A percentile compares a stretch with the other conserved stretches of the same genome.
phyloP scores from a whole-genome alignment of 2,888 invertebrate genomes.

The Paralinhomoeus sp. region DNA sequence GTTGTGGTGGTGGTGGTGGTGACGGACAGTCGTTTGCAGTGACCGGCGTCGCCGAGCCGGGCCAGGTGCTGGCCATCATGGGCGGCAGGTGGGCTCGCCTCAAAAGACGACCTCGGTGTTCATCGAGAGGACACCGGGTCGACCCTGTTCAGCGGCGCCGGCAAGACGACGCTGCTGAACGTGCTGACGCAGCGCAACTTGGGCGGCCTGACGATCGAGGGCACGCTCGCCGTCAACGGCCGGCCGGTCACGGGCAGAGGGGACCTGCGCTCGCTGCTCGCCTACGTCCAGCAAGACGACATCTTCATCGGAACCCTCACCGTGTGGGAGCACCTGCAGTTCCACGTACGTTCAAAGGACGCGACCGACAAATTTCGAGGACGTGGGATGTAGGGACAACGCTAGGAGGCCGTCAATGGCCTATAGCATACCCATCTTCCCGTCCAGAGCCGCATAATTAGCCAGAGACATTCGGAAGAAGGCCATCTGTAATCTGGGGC shows the following conservation, averaged over 20 bases:
- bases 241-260: neutral
- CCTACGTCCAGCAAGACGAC: constrained; percentile 76
- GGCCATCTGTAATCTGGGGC: no score
- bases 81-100: constrained; percentile 36
- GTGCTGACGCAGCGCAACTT: constrained; percentile 47
- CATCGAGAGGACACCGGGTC: neutral
- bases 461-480: no score
- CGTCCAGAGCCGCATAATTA: no score
- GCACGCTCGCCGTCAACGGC: constrained; percentile 2
- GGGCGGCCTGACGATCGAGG: neutral
- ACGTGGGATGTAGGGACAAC: no score
- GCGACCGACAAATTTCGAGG: neutral
- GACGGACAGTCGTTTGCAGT: no score
- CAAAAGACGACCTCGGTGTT: neutral
- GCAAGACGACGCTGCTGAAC: constrained; percentile 66
- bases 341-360: constrained; percentile 40
- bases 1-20: no score
- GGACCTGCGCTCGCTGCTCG: constrained; percentile 38
- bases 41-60: constrained; percentile 50
- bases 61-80: constrained; percentile 57
- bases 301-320: constrained; percentile 61
- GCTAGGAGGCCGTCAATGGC: no score
- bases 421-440: no score
- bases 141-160: constrained; percentile 46
- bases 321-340: constrained; percentile 59